Percentiles rank a stretch among this genome's conserved stretches.
phyloP scores from a whole-genome alignment of 2,888 invertebrate genomes.

The Lasioglossum oenotherae region DNA sequence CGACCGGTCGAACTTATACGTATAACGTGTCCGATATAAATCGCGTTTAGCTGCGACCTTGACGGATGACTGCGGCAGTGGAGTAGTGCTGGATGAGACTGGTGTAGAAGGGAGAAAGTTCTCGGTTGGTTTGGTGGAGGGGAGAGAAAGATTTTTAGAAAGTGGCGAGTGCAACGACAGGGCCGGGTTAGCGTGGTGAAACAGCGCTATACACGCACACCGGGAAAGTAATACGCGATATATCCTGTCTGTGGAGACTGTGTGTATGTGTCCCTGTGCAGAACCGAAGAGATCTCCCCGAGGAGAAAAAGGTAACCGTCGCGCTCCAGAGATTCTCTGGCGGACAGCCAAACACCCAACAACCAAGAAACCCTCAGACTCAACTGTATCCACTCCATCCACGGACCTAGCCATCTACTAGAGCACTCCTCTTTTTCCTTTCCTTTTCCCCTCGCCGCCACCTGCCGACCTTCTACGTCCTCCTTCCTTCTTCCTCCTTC shows the following conservation, averaged over 20 bases:
- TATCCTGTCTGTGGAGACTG: neutral
- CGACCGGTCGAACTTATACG: neutral
- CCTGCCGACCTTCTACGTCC: slow-evolving; percentile 20
- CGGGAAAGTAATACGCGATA: neutral
- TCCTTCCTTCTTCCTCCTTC: slow-evolving; percentile 33
- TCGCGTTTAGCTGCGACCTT: slow-evolving; percentile 27
- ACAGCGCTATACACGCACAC: neutral
- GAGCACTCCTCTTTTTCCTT: slow-evolving; percentile 54
- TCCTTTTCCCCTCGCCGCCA: slow-evolving; percentile 30
- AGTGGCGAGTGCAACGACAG: slow-evolving; percentile 22
- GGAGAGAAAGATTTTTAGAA: slow-evolving; percentile 28
- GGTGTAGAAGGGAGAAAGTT: neutral
- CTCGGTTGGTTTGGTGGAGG: neutral
- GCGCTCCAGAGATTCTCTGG: slow-evolving; percentile 77
- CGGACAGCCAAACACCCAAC: slow-evolving; percentile 78
- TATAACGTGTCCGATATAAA: slow-evolving; percentile 9
- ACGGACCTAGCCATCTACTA: slow-evolving; percentile 58
- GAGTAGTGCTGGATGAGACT: neutral
- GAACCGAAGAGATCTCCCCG: slow-evolving; percentile 63
- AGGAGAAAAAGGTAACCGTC: slow-evolving; percentile 76
- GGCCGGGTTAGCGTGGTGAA: neutral
- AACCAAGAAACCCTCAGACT: slow-evolving; percentile 75
- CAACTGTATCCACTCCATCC: slow-evolving; percentile 70
- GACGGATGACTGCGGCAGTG: slow-evolving; percentile 15
- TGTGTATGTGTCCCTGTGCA: slow-evolving; percentile 30